Evolutionary conservation across 2,888 invertebrate species (phyloP).

Genomic region (Xanthostigma xanthostigma): DNA sequence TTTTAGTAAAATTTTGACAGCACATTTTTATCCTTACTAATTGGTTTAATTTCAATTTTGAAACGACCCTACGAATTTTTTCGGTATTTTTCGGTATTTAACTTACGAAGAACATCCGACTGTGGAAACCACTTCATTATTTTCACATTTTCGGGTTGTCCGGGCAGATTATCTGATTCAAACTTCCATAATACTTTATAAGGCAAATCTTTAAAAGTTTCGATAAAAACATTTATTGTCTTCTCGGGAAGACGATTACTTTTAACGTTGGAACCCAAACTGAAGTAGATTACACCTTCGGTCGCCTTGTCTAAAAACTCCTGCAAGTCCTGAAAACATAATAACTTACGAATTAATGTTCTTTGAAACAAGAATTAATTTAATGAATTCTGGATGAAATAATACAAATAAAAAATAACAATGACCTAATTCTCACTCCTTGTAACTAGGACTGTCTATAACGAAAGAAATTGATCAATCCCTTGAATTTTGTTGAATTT

Average conservation of each 20-base stretch:
- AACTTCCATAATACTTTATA: slow-evolving; percentile 22
- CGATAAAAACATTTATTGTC: slow-evolving; percentile 14
- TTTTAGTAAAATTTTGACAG: no score
- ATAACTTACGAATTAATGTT: background rate
- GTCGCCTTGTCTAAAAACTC: slow-evolving; percentile 17
- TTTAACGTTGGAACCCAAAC: slow-evolving; percentile 21
- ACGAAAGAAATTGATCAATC: no score
- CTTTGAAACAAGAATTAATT: no score
- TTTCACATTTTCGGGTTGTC: slow-evolving; percentile 17
- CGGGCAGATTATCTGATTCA: slow-evolving; percentile 16
- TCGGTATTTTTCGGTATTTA: no score
- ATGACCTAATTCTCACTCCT: no score
- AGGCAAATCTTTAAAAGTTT: slow-evolving; percentile 18
- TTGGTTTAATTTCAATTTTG: no score
- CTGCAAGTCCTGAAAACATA: slow-evolving; percentile 16
- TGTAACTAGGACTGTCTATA: no score
- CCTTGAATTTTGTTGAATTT: background rate
- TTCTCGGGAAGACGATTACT: slow-evolving; percentile 15
- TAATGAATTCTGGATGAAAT: background rate
- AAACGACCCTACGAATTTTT: no score
- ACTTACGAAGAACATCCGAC: slow-evolving; percentile 2
- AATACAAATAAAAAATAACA: no score
- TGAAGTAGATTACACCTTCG: slow-evolving; percentile 21
- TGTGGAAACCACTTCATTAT: slow-evolving; percentile 5
- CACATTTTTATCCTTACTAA: no score